Evolutionary conservation across 2,888 invertebrate species (phyloP), one percentile per base, ranked within the genome.

Genomic region (Pogonocherus hispidulus): DNA sequence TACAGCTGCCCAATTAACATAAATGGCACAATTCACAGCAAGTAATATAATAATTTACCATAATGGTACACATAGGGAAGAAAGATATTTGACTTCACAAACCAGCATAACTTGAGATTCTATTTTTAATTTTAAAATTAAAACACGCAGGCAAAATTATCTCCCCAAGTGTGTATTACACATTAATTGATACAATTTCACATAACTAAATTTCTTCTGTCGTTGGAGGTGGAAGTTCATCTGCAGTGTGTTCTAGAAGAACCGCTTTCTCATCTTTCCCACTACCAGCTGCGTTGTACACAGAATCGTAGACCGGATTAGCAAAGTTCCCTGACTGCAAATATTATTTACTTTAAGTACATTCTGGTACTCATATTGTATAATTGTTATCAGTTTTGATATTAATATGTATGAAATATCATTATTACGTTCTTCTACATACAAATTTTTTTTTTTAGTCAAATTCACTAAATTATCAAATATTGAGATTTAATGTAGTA

Each of bases 271-370:
- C 89, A 4, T 83, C 87, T 14, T 83, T 86, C 11, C 81, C 86
- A 70, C 82, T 84, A 6, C 80, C 86, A 63, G 81, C 79, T 44
- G 84, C 83, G 72, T 86, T 88, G 85, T 93, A 94, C 88, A 94
- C 91, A 56, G 93, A 93, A 80, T 95, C 95, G 86, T 95, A 95
- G 51, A 95, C 93, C 0, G 95, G 95, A 86, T 95, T 95, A 18
- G 93, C 93, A 87, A 94, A 95, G 86, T 94, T 94, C 23, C 92
- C 92, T 73, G 90, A 89, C 84, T 85, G 78, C 76, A 81, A 79
- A 72, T 71, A 60, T 46, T 11, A 32, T 47, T 32, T 16, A 16
- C 27, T n/a, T n/a, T n/a, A n/a, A n/a, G n/a, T n/a, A n/a, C n/a
- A n/a, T n/a, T n/a, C n/a, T n/a, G n/a, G n/a, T n/a, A n/a, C n/a